A percentile compares a stretch with the other conserved stretches of the same genome.
phyloP scores from a whole-genome alignment of 1,140 invertebrate species.

The Phortica variegata region DNA sequence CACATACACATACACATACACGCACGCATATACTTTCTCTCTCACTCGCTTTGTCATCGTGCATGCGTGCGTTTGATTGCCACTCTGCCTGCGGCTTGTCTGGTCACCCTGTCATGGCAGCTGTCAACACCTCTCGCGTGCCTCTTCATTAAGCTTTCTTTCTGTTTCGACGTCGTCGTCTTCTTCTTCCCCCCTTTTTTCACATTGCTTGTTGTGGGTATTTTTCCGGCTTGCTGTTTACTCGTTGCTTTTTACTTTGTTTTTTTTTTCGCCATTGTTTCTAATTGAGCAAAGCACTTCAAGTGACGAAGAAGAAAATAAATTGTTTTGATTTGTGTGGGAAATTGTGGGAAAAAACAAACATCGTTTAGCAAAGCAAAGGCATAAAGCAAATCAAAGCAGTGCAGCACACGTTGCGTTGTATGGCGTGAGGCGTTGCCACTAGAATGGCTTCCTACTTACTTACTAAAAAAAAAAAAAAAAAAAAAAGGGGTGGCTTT shows the following conservation, averaged over 20 bases:
- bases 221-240: slow-evolving; percentile 12
- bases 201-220: slow-evolving; percentile 7
- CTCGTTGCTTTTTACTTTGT: slow-evolving; percentile 5
- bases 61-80: too few species aligned
- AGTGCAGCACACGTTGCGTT: neutral
- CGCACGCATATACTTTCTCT: slow-evolving; percentile 2
- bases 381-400: neutral
- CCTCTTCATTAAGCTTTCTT: slow-evolving; percentile 27
- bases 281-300: slow-evolving; percentile 42
- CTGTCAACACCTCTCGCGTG: too few species aligned
- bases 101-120: too few species aligned
- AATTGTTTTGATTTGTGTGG: slow-evolving; percentile 44
- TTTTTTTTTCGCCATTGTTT: slow-evolving; percentile 32
- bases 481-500: neutral
- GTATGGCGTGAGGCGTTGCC: neutral
- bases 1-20: neutral
- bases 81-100: too few species aligned
- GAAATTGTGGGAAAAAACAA: slow-evolving; percentile 17
- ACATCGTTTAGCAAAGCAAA: slow-evolving; percentile 12
- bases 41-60: too few species aligned
- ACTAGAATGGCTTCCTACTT: slow-evolving; percentile 4
- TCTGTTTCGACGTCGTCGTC: slow-evolving; percentile 39
- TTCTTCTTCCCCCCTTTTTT: neutral
- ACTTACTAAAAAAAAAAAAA: slow-evolving; percentile 32
- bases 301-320: slow-evolving; percentile 20